Base-by-base conservation (phyloP, 2,797 vertebrate species). In the Ambastaia sidthimunki region DNA sequence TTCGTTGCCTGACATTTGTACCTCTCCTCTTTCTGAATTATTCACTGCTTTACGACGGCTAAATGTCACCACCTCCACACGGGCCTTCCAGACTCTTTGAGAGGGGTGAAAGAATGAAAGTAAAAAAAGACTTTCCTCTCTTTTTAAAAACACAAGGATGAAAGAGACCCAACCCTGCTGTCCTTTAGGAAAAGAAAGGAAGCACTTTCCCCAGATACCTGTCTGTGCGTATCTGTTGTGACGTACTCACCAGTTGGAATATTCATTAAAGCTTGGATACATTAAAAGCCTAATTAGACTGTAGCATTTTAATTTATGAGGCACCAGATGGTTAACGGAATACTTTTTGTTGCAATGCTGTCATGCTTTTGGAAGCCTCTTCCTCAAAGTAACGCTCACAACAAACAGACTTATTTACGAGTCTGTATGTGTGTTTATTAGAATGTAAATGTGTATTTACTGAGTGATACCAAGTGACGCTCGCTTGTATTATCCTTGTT, bases 1-100 rank as follows among this genome's bases (percentile, higher is more conserved):
- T 25, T 23, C 15, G 59, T 52, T 1, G 31, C 44, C 67, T 93
- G 92, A 92, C 92, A 94, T 93, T 94, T 93, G 89, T 87, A 80
- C 23, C 12, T 81, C 88, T 90, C 89, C 87, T 89, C 86, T 86
- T 84, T 78, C 44, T 91, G 86, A 91, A 92, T 91, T 92, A 93
- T 91, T 89, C 83, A 81, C 85, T 21, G 66, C 84, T 85, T 90
- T 91, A 91, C 88, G 90, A 90, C 90, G 88, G 88, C 85, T 91
- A 93, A 93, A 94, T 94, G 93, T 93, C 93, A 93, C 80, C 54
- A 88, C 90, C 88, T 88, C 86, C 86, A 89, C 89, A 89, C 25
- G 41, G 76, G 67, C 74, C 41, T 81, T 85, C 63, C 80, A 80
- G 44, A 50, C 19, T 77, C 77, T 77, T 82, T 74, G 31, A 65